phyloP scores from a whole-genome alignment of 2,797 vertebrate species.

The Prunella strophiata region DNA sequence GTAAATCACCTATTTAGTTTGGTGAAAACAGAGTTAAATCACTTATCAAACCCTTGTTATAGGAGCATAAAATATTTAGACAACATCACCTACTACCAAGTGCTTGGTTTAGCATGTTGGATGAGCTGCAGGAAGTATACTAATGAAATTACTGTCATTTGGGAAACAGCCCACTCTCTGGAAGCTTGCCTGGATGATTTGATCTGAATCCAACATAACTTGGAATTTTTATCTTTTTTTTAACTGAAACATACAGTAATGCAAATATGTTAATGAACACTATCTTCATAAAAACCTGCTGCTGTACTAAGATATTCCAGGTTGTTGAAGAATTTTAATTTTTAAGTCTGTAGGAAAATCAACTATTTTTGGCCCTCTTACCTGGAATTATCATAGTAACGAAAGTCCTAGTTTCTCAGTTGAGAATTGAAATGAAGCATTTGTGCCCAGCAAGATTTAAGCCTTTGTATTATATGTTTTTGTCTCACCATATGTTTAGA shows the following conservation, averaged over 20 bases:
- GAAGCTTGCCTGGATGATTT: constrained; percentile 39
- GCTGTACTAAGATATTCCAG: background rate
- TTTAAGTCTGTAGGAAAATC: background rate
- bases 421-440: background rate
- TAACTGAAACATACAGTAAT: background rate
- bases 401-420: background rate
- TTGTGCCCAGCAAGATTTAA: constrained; percentile 7
- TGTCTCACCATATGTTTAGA: constrained; percentile 18
- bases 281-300: constrained; percentile 41
- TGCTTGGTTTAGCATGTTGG: background rate
- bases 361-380: background rate
- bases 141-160: constrained; percentile 50
- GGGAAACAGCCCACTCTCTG: constrained; percentile 3
- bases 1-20: background rate
- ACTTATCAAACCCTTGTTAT: background rate
- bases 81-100: constrained; percentile 9
- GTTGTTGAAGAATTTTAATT: background rate
- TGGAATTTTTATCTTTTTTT: background rate
- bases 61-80: constrained; percentile 49
- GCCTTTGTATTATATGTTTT: background rate
- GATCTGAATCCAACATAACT: constrained; percentile 24
- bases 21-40: background rate
- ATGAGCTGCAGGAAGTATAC: background rate
- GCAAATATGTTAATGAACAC: constrained; percentile 1
- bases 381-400: constrained; percentile 27